Percentiles rank a stretch among this genome's conserved stretches.
Evolutionary conservation across 1,140 invertebrate species (phyloP).

Genomic region (Scaptomyza hsui): DNA sequence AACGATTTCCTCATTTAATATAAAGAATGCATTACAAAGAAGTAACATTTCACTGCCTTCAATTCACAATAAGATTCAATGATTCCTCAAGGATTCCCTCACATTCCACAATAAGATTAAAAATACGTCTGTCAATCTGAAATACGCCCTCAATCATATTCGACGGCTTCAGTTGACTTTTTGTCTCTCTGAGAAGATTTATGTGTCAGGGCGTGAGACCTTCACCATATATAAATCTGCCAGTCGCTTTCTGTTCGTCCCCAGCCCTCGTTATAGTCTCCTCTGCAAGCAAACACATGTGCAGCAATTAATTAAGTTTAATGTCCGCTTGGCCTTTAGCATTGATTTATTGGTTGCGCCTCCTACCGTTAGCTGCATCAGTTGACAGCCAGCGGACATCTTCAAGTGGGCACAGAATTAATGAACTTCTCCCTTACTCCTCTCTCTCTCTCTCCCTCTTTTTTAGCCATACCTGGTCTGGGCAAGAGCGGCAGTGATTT

Average conservation of each 20-base stretch:
- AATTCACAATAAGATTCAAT: too few species aligned
- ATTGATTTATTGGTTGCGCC: constrained; percentile 63
- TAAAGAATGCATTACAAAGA: too few species aligned
- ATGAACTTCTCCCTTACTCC: constrained; percentile 42
- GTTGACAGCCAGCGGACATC: constrained; percentile 40
- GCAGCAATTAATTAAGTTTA: constrained; percentile 74
- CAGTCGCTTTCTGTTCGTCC: constrained; percentile 15
- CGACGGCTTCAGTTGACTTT: constrained; percentile 9
- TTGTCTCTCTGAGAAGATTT: constrained; percentile 49
- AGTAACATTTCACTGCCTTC: too few species aligned
- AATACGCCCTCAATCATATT: constrained; percentile 21
- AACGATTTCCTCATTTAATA: too few species aligned
- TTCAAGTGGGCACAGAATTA: constrained; percentile 62
- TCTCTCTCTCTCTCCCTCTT: background rate
- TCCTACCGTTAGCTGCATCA: background rate
- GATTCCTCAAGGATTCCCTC: too few species aligned
- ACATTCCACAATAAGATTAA: background rate
- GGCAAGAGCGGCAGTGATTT: constrained; percentile 81
- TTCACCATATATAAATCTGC: constrained; percentile 54
- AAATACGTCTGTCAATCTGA: background rate
- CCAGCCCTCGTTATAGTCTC: too few species aligned
- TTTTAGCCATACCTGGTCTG: constrained; percentile 77
- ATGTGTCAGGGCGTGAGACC: constrained; percentile 40
- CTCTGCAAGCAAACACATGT: constrained; percentile 8
- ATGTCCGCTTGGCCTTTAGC: constrained; percentile 64